Evolutionary conservation across 1,140 invertebrate species (phyloP).

Genomic region (Halictus rubicundus): DNA sequence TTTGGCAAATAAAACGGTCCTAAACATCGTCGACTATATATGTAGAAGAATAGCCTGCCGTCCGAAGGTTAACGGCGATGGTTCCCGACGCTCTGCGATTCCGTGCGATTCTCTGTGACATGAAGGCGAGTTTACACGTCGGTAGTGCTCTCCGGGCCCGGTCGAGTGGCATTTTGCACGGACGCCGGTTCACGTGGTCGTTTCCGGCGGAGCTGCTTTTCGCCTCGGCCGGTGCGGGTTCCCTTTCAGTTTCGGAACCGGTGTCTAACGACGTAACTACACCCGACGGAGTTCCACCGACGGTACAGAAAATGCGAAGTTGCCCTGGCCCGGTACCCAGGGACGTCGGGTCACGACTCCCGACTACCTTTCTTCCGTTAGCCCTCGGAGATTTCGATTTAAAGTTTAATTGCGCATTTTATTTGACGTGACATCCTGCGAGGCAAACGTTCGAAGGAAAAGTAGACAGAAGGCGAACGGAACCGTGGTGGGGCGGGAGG

Average conservation of each 20-base stretch:
- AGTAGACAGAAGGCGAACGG: neutral
- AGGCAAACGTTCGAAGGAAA: conserved; percentile 17
- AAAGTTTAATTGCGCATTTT: conserved; percentile 63
- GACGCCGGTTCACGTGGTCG: conserved; percentile 14
- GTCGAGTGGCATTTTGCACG: neutral
- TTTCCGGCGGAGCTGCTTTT: conserved; percentile 5
- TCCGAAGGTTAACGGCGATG: too few species aligned
- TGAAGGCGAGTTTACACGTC: conserved; percentile 24
- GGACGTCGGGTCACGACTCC: conserved; percentile 8
- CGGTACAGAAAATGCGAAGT: conserved; percentile 12
- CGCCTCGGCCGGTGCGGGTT: conserved; percentile 12
- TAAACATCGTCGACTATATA: too few species aligned
- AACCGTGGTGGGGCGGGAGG: neutral
- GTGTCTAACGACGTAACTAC: conserved; percentile 50
- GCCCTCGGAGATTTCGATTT: conserved; percentile 54
- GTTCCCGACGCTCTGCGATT: too few species aligned
- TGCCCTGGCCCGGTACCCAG: neutral
- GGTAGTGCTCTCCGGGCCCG: neutral
- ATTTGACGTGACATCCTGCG: conserved; percentile 49
- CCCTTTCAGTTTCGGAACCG: conserved; percentile 35
- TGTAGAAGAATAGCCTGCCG: too few species aligned
- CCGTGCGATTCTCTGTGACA: too few species aligned
- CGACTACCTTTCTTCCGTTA: conserved; percentile 40
- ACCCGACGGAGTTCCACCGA: conserved; percentile 4
- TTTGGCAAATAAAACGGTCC: too few species aligned